These are phyloP conservation scores for Ptilonorhynchus violaceus DNA, from an alignment of 2,113 vertebrate genomes.

Conservation along the genomic window DNA sequence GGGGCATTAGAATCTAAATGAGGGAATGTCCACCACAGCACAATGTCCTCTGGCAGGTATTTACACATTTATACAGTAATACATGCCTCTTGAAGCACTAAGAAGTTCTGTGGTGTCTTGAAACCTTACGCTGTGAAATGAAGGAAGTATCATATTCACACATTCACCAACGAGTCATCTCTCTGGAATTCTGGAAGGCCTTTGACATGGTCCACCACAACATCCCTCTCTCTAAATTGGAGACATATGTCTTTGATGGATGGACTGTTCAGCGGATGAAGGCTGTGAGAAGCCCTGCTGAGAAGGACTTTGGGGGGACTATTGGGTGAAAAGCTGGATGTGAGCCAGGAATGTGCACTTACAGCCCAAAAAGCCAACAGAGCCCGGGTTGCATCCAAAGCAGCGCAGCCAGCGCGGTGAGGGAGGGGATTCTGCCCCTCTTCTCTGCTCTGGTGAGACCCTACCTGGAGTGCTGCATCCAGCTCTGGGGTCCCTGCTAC, in stretches of 20 bases:
- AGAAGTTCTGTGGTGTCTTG: background rate
- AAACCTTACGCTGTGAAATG: background rate
- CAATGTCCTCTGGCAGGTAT: background rate
- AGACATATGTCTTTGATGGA: background rate
- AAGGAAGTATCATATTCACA: background rate
- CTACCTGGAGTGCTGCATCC: accelerated
- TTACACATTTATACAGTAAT: background rate
- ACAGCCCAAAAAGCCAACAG: background rate
- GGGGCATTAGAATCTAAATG: background rate
- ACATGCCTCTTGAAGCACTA: background rate
- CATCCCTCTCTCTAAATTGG: background rate
- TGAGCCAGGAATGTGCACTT: background rate
- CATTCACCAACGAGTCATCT: background rate
- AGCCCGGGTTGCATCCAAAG: background rate
- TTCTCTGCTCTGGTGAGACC: background rate
- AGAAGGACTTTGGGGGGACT: background rate
- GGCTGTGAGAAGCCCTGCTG: background rate
- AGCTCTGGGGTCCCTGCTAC: background rate
- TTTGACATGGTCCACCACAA: background rate
- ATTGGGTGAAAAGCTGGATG: background rate
- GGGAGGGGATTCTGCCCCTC: background rate
- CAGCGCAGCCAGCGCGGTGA: accelerated
- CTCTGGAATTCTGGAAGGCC: background rate
- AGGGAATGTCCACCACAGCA: background rate
- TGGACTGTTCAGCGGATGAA: background rate